Evolutionary conservation across 2,113 vertebrate genomes (phyloP).

Genomic region (Galbula dea): DNA sequence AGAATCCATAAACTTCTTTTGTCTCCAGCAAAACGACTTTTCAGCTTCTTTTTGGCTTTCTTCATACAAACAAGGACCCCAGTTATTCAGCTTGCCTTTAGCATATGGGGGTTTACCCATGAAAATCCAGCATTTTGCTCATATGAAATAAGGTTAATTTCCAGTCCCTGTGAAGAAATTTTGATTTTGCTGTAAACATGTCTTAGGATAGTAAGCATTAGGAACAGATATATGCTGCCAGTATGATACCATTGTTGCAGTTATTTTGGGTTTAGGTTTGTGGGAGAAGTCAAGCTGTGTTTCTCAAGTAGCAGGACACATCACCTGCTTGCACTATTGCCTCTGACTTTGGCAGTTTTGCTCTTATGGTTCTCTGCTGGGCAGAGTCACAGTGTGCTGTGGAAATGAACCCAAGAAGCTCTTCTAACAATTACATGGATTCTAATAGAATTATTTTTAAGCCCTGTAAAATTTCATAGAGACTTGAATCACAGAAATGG

Average conservation of each 20-base stretch:
- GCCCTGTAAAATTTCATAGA: neutral
- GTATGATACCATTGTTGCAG: rapidly evolving
- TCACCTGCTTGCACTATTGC: too few relatives aligned
- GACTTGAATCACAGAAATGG: neutral
- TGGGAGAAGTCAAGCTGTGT: neutral
- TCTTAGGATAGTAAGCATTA: neutral
- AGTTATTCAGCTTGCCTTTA: neutral
- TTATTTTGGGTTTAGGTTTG: neutral
- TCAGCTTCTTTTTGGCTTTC: neutral
- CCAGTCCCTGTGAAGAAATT: neutral
- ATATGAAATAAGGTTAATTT: neutral
- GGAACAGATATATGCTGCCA: neutral
- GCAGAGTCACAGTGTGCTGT: neutral
- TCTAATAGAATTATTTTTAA: neutral
- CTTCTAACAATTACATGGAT: neutral
- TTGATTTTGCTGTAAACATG: neutral
- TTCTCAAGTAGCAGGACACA: neutral
- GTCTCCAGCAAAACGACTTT: neutral
- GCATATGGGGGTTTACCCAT: neutral
- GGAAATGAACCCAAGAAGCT: neutral
- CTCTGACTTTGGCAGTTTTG: neutral
- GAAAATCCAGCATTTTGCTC: too few relatives aligned
- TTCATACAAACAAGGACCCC: neutral
- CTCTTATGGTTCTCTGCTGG: too few relatives aligned
- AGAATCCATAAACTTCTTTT: neutral